Evolutionary conservation across 2,888 invertebrate species (phyloP).

Genomic region (Gerris lacustris): DNA sequence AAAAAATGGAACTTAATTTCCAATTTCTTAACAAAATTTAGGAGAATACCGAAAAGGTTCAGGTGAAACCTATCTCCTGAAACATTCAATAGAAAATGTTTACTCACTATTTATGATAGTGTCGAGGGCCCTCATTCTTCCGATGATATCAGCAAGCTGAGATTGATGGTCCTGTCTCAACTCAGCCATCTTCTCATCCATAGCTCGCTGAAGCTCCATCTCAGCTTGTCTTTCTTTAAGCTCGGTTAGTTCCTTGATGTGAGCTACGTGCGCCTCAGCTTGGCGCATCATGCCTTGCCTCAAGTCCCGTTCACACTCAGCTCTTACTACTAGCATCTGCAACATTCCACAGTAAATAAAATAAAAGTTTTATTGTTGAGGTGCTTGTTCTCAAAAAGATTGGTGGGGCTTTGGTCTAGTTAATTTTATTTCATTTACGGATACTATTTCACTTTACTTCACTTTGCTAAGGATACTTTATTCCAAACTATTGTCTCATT

Average conservation of each 20-base stretch:
- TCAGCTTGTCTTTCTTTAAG: conserved; percentile 47
- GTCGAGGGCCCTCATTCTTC: conserved; percentile 64
- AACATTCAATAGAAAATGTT: background rate
- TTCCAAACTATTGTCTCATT: no score
- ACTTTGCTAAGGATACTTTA: no score
- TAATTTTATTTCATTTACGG: no score
- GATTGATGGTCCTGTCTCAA: conserved; percentile 55
- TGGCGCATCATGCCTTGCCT: conserved; percentile 70
- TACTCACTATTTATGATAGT: conserved; percentile 38
- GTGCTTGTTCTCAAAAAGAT: no score
- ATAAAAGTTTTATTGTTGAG: no score
- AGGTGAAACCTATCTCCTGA: no score
- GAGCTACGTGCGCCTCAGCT: conserved; percentile 73
- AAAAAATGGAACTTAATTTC: no score
- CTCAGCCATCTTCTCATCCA: conserved; percentile 54
- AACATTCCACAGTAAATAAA: conserved; percentile 27
- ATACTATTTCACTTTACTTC: no score
- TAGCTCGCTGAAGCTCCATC: conserved; percentile 42
- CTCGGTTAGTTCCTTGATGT: conserved; percentile 57
- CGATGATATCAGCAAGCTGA: conserved; percentile 59
- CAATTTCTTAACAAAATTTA: no score
- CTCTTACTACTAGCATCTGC: conserved; percentile 51
- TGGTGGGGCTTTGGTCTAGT: no score
- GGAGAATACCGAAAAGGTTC: no score
- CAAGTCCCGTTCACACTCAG: conserved; percentile 57